Percentiles rank a stretch among this genome's conserved stretches.
These are phyloP conservation scores for Rugalucina vietnamica DNA, from an alignment of 2,888 invertebrate species.

Conservation along the genomic window DNA sequence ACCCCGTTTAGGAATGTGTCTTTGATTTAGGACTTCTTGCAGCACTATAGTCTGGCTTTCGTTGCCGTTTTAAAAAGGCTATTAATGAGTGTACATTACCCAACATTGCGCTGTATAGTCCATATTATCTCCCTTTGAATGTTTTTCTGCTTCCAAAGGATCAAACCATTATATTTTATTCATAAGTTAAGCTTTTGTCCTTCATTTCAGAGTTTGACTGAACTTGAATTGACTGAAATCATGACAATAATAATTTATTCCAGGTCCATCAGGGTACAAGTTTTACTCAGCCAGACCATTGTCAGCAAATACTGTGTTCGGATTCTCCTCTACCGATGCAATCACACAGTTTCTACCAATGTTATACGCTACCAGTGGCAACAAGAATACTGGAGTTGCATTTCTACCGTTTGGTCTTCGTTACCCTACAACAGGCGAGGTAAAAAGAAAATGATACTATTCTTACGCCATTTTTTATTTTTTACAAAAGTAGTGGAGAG, in stretches of 20 bases:
- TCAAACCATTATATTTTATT: too few relatives aligned
- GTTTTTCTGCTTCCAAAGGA: too few relatives aligned
- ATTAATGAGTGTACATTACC: not conserved
- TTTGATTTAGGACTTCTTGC: too few relatives aligned
- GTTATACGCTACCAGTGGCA: not conserved
- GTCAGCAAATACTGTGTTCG: not conserved
- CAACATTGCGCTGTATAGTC: too few relatives aligned
- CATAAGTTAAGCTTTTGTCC: not conserved
- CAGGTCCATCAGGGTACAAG: conserved; percentile 9
- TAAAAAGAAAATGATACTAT: too few relatives aligned
- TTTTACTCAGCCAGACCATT: not conserved
- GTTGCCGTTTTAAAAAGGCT: too few relatives aligned
- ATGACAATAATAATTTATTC: not conserved
- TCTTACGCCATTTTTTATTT: too few relatives aligned
- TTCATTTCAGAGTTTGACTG: not conserved
- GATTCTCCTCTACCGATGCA: not conserved
- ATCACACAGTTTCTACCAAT: conserved; percentile 14
- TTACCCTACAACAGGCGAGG: conserved; percentile 13
- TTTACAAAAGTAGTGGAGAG: too few relatives aligned
- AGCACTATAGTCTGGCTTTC: too few relatives aligned
- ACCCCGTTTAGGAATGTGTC: too few relatives aligned
- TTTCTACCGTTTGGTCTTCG: conserved; percentile 2
- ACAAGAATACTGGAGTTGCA: not conserved
- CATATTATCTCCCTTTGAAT: too few relatives aligned
- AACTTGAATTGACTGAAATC: not conserved